Evolutionary conservation across 2,113 vertebrate genomes (phyloP), one percentile per base, ranked within the genome.

Genomic region (Ameiurus melas): DNA sequence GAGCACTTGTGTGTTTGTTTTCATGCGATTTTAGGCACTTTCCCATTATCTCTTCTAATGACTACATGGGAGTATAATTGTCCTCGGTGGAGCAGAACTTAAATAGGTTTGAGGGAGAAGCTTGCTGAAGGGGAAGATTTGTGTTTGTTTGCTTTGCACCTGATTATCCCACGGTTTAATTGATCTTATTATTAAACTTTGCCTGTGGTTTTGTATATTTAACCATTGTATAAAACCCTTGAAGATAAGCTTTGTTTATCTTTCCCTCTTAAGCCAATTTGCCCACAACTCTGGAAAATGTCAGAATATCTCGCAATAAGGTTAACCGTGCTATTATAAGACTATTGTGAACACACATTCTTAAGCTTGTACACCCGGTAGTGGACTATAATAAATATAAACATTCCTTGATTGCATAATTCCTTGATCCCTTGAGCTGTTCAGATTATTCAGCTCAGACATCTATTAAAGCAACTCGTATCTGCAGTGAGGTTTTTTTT

Each of bases 171-270:
- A 87, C 80, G 79, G 93, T 93, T 95, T 94, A 95, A 95, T 95
- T 95, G 93, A 95, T 95, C 92, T 94, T 92, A 94, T 94, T 95
- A 94, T 95, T 94, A 93, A 95, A 93, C 93, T 92, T 91, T 92
- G 91, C 93, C 91, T 91, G 90, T 87, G 92, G 92, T 94, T 90
- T 92, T 95, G 93, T 94, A 92, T 93, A 92, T 93, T 95, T 93
- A 94, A 93, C 91, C 92, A 93, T 91, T 94, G 90, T 92, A 88
- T 90, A 88, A 90, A 81, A 94, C 89, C 91, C 85, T 93, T 92
- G 91, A 88, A 92, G 94, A 95, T 95, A 94, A 94, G 91, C 88
- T 90, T 86, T 87, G 71, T 90, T 93, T 93, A 93, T 94, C 92
- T 16, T 86, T 87, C 83, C 71, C 5, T 83, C 87, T 91, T 86